phyloP scores from a whole-genome alignment of 2,113 vertebrate genomes.

The Pterophyllum scalare region DNA sequence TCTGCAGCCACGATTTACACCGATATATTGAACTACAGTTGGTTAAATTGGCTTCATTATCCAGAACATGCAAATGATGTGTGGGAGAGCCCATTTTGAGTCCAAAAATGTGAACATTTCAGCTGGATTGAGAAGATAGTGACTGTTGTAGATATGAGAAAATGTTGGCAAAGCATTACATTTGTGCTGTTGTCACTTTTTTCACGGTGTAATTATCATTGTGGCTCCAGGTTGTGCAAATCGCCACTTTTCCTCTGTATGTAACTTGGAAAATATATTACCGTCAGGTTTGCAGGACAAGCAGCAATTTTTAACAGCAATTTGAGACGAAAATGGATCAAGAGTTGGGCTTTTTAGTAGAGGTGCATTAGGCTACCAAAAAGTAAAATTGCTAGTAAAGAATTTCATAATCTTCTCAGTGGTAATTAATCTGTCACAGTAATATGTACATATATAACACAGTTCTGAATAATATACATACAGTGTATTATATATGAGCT shows the following conservation, averaged over 20 bases:
- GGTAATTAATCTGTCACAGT: neutral
- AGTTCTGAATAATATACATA: neutral
- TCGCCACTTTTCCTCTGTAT: slow-evolving; percentile 71
- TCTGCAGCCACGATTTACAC: slow-evolving; percentile 79
- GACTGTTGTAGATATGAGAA: slow-evolving; percentile 4
- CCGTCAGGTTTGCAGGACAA: slow-evolving; percentile 4
- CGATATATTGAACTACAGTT: slow-evolving; percentile 17
- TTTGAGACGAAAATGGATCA: slow-evolving; percentile 18
- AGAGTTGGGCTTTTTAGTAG: slow-evolving; percentile 22
- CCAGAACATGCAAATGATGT: slow-evolving; percentile 39
- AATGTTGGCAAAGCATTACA: slow-evolving; percentile 10
- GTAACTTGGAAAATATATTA: slow-evolving; percentile 28
- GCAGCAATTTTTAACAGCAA: slow-evolving; percentile 10
- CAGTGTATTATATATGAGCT: neutral
- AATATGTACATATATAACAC: neutral
- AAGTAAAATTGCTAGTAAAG: neutral
- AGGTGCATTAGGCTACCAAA: slow-evolving; percentile 30
- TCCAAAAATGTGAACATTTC: slow-evolving; percentile 9
- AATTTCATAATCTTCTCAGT: too few species aligned
- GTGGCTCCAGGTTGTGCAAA: slow-evolving; percentile 82
- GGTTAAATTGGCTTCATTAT: slow-evolving; percentile 29
- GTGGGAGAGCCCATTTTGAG: slow-evolving; percentile 12
- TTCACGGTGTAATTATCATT: slow-evolving; percentile 48
- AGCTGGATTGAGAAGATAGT: slow-evolving; percentile 16
- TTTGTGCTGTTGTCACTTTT: slow-evolving; percentile 25